Percentiles rank a stretch among this genome's conserved stretches.
phyloP scores from a whole-genome alignment of 2,113 vertebrate genomes.

The Sitta europaea region DNA sequence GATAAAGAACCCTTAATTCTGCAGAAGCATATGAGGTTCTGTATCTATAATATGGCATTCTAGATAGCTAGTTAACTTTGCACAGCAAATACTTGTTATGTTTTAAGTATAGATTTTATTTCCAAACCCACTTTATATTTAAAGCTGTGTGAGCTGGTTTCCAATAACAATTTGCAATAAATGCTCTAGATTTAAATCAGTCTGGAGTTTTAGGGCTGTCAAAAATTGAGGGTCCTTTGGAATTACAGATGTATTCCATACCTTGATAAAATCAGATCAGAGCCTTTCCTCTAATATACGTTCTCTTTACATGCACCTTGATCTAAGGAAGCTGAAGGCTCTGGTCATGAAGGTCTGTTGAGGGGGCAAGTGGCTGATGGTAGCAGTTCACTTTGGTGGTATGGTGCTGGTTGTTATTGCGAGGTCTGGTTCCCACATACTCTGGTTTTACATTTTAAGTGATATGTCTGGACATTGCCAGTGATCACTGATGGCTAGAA shows the following conservation, averaged over 20 bases:
- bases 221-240: background rate
- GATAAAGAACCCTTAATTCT: background rate
- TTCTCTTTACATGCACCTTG: background rate
- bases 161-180: background rate
- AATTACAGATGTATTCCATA: background rate
- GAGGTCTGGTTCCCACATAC: background rate
- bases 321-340: background rate
- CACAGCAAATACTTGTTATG: background rate
- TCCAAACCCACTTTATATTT: background rate
- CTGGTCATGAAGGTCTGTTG: background rate
- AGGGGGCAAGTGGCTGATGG: background rate
- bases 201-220: background rate
- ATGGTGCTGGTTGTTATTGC: background rate
- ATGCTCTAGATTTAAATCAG: background rate
- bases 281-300: rapidly evolving
- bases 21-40: background rate
- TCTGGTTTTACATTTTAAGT: background rate
- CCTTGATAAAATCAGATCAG: background rate
- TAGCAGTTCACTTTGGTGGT: background rate
- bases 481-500: background rate
- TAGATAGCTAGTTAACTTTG: background rate
- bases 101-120: background rate
- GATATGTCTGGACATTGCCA: background rate
- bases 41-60: background rate
- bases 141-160: background rate